phyloP scores from a whole-genome alignment of 2,113 vertebrate species.

The Alces alces region DNA sequence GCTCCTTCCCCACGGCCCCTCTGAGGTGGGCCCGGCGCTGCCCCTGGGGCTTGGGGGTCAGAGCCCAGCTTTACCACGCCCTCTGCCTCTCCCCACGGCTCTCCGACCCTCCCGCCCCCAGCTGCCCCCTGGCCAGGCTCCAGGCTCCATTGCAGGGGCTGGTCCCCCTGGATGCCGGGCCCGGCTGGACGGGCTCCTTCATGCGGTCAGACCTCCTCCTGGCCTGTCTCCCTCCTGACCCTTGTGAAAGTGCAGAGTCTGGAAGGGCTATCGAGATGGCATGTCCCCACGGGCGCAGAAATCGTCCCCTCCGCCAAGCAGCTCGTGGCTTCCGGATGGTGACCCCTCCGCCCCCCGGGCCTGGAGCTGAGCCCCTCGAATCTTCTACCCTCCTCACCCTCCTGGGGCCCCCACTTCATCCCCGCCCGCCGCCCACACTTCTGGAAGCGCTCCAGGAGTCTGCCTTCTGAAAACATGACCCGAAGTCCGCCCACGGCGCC shows the following conservation, averaged over 20 bases:
- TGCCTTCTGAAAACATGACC: neutral
- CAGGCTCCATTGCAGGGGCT: neutral
- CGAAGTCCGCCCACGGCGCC: neutral
- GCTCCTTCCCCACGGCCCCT: too few species aligned
- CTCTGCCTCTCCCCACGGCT: neutral
- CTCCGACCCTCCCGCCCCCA: neutral
- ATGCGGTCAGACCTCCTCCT: neutral
- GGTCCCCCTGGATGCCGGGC: neutral
- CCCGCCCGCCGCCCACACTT: fast-evolving
- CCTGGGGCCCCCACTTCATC: neutral
- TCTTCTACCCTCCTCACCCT: fast-evolving
- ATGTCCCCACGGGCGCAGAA: neutral
- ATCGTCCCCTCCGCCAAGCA: fast-evolving
- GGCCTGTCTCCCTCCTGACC: neutral
- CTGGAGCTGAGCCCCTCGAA: neutral
- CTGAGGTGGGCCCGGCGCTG: fast-evolving
- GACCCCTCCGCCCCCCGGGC: fast-evolving
- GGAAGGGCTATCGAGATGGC: neutral
- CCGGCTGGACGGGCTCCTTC: neutral
- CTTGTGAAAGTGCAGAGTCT: neutral
- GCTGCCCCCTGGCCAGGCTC: neutral
- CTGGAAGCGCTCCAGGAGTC: neutral
- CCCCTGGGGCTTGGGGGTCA: neutral
- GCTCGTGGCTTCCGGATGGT: neutral
- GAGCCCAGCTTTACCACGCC: neutral